Base-by-base conservation (phyloP, 2,888 invertebrate genomes). In the Psylliodes chrysocephalus region DNA sequence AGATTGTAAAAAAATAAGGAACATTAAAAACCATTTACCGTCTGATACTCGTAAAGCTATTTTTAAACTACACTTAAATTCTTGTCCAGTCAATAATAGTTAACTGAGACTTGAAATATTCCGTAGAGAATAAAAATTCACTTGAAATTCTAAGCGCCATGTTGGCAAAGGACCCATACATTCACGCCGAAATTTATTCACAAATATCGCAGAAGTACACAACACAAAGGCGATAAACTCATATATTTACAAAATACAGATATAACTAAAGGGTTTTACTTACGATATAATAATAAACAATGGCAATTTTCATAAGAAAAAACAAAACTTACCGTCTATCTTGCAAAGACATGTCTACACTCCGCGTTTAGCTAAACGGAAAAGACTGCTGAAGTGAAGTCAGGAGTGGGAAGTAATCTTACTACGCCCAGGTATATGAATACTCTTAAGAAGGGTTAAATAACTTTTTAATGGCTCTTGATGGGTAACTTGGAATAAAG, bases 341-440 rank as follows among this genome's bases (percentile, higher is more conserved):
- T 84, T 87, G 88, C 87, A 89, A 85, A 68, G 92, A 92, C 92
- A 92, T 92, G 90, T 90, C 91, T 88, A 61, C 87, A 89, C 88
- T 89, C 87, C 87, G 87, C 87, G 87, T 87, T 88, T 71, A 64
- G 88, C 87, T 87, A 87, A 88, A 88, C 88, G 88, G 89, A 90
- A 91, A 91, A 86, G 82, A 79, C 79, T 79, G 78, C 78, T 69
- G 35, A 52, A 49, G 44, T 52, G 53, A 52, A 52, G 71, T 74
- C 75, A 74, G 75, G 75, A 76, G 78, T 78, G 77, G 76, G 76
- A 77, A 77, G 78, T 75, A 76, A 78, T 79, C 77, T 81, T 79
- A 77, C 80, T 86, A 84, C 85, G 86, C 81, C 72, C 51, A 46
- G 56, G 35, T 40, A 42, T 14, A 40, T 33, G 38, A 51, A 55